Evolutionary conservation across 2,797 vertebrate genomes (phyloP).

Genomic region (Siniperca obscura): DNA sequence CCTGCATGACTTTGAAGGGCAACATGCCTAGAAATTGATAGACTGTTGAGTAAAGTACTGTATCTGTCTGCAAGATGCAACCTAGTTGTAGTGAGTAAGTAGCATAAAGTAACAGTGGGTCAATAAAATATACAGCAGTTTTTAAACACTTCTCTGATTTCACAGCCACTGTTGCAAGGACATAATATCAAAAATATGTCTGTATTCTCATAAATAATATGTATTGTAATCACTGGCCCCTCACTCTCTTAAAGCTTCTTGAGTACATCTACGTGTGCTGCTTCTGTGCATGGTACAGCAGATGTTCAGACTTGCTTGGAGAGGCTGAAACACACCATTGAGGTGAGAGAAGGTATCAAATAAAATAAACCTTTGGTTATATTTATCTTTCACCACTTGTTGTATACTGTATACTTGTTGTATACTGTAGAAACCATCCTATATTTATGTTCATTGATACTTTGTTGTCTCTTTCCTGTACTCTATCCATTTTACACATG

Average conservation of each 20-base stretch:
- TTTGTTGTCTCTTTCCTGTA: background rate
- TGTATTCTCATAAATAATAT: background rate
- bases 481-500: background rate
- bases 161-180: background rate
- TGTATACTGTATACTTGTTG: background rate
- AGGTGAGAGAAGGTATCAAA: slow-evolving; percentile 73
- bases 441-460: background rate
- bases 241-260: slow-evolving; percentile 66
- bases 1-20: background rate
- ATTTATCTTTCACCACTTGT: background rate
- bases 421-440: background rate
- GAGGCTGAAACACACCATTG: background rate
- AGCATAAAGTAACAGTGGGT: background rate
- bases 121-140: background rate
- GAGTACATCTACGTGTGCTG: slow-evolving; percentile 32
- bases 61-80: background rate
- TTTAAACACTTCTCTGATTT: background rate
- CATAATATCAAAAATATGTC: background rate
- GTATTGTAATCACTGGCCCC: slow-evolving; percentile 16
- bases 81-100: background rate
- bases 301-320: background rate
- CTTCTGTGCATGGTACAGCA: rapidly evolving
- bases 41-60: background rate
- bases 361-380: slow-evolving; percentile 4
- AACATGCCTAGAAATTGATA: background rate